Evolutionary conservation across 2,797 vertebrate genomes (phyloP).

Genomic region (Eleutherodactylus coqui): DNA sequence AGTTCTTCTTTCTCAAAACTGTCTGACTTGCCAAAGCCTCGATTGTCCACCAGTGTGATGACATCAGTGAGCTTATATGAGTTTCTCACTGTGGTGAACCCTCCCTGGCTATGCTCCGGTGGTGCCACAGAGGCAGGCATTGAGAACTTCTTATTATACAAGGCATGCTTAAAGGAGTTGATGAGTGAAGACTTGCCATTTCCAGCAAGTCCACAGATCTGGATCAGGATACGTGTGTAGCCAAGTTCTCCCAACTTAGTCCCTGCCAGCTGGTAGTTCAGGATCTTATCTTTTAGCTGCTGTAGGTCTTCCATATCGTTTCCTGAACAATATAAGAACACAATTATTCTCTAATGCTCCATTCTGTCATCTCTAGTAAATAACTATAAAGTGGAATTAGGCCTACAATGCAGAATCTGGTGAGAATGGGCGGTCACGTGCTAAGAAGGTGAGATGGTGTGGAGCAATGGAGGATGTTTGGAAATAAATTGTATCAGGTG

Average conservation of each 20-base stretch:
- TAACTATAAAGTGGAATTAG: too few relatives aligned
- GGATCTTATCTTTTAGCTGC: not conserved
- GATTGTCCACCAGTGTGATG: slow-evolving; percentile 30
- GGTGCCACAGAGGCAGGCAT: not conserved
- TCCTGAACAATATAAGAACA: not conserved
- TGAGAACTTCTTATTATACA: not conserved
- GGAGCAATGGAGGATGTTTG: too few relatives aligned
- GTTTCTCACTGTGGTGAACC: not conserved
- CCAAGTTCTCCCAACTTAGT: not conserved
- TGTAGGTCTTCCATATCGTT: not conserved
- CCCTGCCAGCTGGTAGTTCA: not conserved
- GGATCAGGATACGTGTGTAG: slow-evolving; percentile 10
- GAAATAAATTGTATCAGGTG: too few relatives aligned
- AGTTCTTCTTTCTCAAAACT: slow-evolving; percentile 9
- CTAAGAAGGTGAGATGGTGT: too few relatives aligned
- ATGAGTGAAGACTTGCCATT: slow-evolving; percentile 25
- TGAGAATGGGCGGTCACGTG: too few relatives aligned
- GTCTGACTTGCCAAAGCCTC: not conserved
- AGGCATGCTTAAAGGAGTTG: not conserved
- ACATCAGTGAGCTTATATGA: not conserved
- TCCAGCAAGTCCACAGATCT: not conserved
- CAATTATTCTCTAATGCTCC: too few relatives aligned
- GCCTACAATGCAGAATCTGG: too few relatives aligned
- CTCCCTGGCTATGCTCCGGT: not conserved
- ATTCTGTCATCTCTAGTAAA: too few relatives aligned